These are phyloP conservation scores for Lepus europaeus DNA, from an alignment of 2,113 vertebrate genomes.

Conservation along the genomic window DNA sequence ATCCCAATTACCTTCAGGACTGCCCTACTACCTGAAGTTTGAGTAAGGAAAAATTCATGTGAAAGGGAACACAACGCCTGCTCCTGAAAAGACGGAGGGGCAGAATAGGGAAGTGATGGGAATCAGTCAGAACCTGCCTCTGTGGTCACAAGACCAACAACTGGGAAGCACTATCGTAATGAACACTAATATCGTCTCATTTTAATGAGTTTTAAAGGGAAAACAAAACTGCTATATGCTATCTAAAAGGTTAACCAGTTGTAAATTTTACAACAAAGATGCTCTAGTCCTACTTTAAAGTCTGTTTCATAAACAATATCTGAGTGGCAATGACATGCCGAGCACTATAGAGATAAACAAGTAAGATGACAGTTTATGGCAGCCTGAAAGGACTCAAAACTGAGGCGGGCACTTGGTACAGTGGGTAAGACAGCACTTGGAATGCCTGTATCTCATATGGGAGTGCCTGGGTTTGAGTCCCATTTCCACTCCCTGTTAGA, in stretches of 20 bases:
- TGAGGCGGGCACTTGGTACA: no score
- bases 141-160: neutral
- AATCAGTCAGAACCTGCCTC: conserved; percentile 19
- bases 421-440: no score
- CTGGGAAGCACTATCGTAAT: conserved; percentile 15
- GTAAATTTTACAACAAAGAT: conserved; percentile 39
- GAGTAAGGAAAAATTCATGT: neutral
- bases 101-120: neutral
- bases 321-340: neutral
- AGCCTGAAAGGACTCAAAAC: no score
- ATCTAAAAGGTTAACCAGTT: neutral
- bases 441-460: no score
- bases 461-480: no score
- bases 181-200: neutral
- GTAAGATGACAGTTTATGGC: neutral
- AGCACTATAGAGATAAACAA: neutral
- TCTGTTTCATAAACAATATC: neutral
- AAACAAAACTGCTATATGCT: neutral
- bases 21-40: neutral
- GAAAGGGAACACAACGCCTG: neutral
- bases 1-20: neutral
- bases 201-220: neutral
- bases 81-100: neutral
- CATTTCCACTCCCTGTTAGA: no score
- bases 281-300: neutral